These are phyloP conservation scores for Pampus argenteus DNA, from an alignment of 2,797 vertebrate genomes.

Conservation along the genomic window DNA sequence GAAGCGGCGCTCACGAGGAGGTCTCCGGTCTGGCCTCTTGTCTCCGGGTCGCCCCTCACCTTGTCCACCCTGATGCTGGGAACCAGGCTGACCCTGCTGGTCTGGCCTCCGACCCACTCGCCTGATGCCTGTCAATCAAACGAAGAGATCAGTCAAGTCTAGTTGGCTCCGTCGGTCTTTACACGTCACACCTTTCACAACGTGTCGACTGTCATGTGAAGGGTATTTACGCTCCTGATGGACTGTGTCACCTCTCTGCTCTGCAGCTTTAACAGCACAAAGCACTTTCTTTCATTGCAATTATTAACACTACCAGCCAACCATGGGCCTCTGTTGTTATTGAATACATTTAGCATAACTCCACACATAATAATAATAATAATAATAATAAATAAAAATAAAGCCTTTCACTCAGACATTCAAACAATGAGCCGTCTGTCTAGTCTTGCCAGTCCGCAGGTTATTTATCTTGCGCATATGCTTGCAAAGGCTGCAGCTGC, in stretches of 20 bases:
- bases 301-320: background rate
- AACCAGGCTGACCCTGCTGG: conserved; percentile 84
- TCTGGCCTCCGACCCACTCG: conserved; percentile 94
- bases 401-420: background rate
- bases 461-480: conserved; percentile 16
- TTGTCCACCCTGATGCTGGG: conserved; percentile 84
- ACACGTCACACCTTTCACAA: background rate
- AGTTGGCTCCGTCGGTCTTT: background rate
- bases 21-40: conserved; percentile 93
- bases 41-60: conserved; percentile 92
- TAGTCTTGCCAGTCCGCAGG: background rate
- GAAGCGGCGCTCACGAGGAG: conserved; percentile 94
- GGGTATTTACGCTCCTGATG: background rate
- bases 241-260: background rate
- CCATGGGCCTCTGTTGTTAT: conserved; percentile 7
- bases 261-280: conserved; percentile 7
- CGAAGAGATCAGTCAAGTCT: background rate
- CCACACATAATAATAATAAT: too few relatives aligned
- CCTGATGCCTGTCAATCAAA: conserved; percentile 88
- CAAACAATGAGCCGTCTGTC: conserved; percentile 21
- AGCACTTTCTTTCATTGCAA: background rate
- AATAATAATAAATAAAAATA: fast-evolving
- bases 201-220: background rate
- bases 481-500: conserved; percentile 30
- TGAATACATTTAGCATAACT: background rate